phyloP scores from a whole-genome alignment of 2,797 vertebrate species.

The Crenuchus spilurus region DNA sequence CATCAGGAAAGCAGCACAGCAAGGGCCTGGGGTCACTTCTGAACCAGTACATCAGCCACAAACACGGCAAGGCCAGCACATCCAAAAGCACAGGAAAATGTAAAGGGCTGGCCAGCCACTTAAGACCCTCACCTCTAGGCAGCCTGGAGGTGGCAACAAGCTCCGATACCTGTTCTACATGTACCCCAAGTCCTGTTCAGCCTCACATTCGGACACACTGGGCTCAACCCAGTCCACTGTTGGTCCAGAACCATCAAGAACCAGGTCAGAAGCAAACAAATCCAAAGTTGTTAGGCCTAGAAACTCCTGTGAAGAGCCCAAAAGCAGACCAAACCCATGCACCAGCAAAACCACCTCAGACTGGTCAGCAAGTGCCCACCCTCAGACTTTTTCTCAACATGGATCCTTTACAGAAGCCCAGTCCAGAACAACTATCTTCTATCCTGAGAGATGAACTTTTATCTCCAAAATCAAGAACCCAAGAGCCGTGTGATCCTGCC shows the following conservation, averaged over 20 bases:
- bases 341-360: background rate
- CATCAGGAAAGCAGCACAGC: constrained; percentile 72
- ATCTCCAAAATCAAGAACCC: constrained; percentile 27
- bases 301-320: constrained; percentile 13
- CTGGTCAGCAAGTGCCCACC: constrained; percentile 39
- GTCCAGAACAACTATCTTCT: constrained; percentile 44
- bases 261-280: constrained; percentile 67
- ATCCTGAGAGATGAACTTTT: constrained; percentile 60
- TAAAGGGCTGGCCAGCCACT: constrained; percentile 71
- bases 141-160: constrained; percentile 81
- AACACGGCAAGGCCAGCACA: constrained; percentile 71
- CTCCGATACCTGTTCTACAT: constrained; percentile 86
- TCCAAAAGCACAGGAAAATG: constrained; percentile 62
- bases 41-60: constrained; percentile 85
- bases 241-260: constrained; percentile 53
- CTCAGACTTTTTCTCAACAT: constrained; percentile 29
- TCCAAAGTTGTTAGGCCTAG: constrained; percentile 52
- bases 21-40: constrained; percentile 83
- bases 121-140: constrained; percentile 80
- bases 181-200: constrained; percentile 76
- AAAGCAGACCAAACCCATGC: constrained; percentile 61
- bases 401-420: constrained; percentile 56
- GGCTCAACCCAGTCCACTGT: constrained; percentile 51
- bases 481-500: constrained; percentile 50
- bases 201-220: constrained; percentile 51